These are phyloP conservation scores for Nemotelus pantherinus DNA, from an alignment of 2,888 invertebrate genomes.

Conservation along the genomic window DNA sequence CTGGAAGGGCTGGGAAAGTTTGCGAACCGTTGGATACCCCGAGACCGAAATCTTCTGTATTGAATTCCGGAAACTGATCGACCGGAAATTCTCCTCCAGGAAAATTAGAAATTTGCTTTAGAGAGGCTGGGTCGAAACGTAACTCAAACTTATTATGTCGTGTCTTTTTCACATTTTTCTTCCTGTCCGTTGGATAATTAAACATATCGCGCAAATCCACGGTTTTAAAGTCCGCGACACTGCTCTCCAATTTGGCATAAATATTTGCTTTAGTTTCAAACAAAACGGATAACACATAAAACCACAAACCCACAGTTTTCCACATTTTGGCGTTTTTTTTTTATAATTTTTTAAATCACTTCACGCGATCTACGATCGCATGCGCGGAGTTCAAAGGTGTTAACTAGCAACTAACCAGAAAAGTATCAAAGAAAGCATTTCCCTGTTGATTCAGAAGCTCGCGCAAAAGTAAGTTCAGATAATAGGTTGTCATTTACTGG, in stretches of 20 bases:
- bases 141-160: slow-evolving; percentile 51
- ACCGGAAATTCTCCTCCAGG: neutral
- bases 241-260: neutral
- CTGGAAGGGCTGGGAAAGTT: neutral
- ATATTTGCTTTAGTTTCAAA: neutral
- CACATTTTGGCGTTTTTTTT: neutral
- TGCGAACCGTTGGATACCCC: neutral
- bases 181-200: slow-evolving; percentile 65
- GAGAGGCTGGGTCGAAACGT: slow-evolving; percentile 49
- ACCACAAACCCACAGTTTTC: neutral
- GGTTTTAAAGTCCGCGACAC: slow-evolving; percentile 3
- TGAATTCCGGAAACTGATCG: neutral
- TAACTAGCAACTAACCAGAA: slow-evolving; percentile 19
- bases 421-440: slow-evolving; percentile 27
- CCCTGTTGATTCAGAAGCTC: neutral
- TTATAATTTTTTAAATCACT: neutral
- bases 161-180: slow-evolving; percentile 38
- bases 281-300: neutral
- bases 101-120: slow-evolving; percentile 10
- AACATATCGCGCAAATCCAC: neutral
- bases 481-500: slow-evolving; percentile 8
- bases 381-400: slow-evolving; percentile 32
- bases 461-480: slow-evolving; percentile 12
- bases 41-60: slow-evolving; percentile 5
- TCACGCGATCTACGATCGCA: neutral